Base-by-base conservation (phyloP, 2,888 invertebrate genomes). In the Ormyrus nitidulus region DNA sequence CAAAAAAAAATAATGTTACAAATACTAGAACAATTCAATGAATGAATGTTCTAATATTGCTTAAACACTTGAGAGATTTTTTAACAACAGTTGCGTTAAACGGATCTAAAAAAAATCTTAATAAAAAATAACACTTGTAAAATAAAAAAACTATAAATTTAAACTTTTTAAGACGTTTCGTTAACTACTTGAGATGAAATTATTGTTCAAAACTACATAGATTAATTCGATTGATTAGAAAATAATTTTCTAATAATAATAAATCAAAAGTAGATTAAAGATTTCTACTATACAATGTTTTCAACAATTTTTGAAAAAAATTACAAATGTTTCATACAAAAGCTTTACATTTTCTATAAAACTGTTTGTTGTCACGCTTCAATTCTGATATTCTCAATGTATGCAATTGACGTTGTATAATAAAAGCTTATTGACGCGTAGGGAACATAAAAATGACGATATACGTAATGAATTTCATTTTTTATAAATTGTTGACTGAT, bases 331-430 rank as follows among this genome's bases (percentile, higher is more conserved):
- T 59, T 73, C 54, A 11, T 56, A 68, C 19, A 11, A 10, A 48
- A 46, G 59, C n/a, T 71, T 62, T 61, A 62, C 10, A 62, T 69
- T 69, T 76, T 59, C 7, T 69, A 51, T 56, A 56, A 7, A 59
- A 75, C 13, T 68, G 68, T 71, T 65, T 62, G n/a, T 73, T 77
- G 72, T 80, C 77, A 77, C 73, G 80, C 80, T 80, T 80, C 80
- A 77, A 73, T 80, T 69, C 51, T 58, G 59, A 61, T 66, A 49
- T 61, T 70, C 49, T 72, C 62, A 49, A 49, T 77, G 62, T 9
- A 13, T 65, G 46, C 54, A 46, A n/a, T 65, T 51, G 48, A 13
- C 49, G 71, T 11, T 62, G 44, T 73, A 53, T 76, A 49, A 61
- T 54, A 44, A 72, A 64, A 73, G 61, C 19, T 70, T 69, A 62